Evolutionary conservation across 2,797 vertebrate species (phyloP).

Genomic region (Pipistrellus kuhlii): DNA sequence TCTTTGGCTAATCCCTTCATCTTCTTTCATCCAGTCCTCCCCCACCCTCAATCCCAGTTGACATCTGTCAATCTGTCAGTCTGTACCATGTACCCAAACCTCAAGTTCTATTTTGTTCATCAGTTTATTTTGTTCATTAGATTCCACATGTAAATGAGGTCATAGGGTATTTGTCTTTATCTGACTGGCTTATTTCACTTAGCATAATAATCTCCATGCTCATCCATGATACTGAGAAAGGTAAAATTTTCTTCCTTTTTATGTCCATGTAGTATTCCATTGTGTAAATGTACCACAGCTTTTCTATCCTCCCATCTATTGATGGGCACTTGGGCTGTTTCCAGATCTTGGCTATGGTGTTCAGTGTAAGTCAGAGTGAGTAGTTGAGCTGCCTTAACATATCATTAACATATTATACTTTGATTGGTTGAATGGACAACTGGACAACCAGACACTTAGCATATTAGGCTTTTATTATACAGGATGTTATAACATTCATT

Average conservation of each 20-base stretch:
- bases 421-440: too few species aligned
- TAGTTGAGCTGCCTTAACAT: too few species aligned
- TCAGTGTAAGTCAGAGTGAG: too few species aligned
- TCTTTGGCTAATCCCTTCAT: neutral
- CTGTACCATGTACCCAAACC: neutral
- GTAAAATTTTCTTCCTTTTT: neutral
- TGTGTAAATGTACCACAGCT: neutral
- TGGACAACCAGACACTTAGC: too few species aligned
- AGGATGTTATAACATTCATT: neutral
- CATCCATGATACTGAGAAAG: neutral
- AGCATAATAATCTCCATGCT: neutral
- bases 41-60: neutral
- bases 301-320: neutral
- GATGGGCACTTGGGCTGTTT: neutral
- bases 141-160: neutral
- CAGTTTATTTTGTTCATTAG: neutral
- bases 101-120: neutral
- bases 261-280: neutral
- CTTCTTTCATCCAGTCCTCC: neutral
- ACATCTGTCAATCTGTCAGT: neutral
- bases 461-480: too few species aligned
- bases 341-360: neutral
- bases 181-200: neutral
- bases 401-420: too few species aligned
- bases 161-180: neutral